phyloP scores from a whole-genome alignment of 1,140 invertebrate genomes.

The Listronotus oregonensis region DNA sequence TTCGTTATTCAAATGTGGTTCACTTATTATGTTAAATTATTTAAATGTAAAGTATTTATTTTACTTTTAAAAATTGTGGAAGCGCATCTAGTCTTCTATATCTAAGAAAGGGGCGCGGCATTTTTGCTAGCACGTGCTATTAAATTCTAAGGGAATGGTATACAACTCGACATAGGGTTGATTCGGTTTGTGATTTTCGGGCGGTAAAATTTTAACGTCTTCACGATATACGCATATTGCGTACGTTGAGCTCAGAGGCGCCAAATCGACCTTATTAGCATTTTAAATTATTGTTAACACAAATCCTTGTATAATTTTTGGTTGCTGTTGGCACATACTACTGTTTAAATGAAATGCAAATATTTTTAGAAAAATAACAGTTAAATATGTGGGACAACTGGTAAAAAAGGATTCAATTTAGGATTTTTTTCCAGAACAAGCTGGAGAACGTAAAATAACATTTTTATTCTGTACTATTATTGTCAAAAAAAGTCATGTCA shows the following conservation, averaged over 20 bases:
- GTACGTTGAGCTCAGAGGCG: no score
- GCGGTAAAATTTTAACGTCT: conserved; percentile 28
- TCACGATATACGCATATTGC: conserved; percentile 6
- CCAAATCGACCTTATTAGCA: not conserved
- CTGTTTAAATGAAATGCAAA: no score
- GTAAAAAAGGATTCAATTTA: no score
- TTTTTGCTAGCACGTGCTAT: conserved; percentile 25
- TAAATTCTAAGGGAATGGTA: conserved; percentile 1
- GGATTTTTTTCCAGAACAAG: no score
- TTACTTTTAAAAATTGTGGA: conserved; percentile 11
- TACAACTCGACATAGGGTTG: conserved; percentile 12
- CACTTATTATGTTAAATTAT: conserved; percentile 22
- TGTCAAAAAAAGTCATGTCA: no score
- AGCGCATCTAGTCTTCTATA: conserved; percentile 19
- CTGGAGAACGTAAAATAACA: no score
- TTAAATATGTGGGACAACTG: no score
- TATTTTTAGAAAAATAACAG: no score
- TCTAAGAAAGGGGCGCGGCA: conserved; percentile 2
- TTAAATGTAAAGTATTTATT: conserved; percentile 27
- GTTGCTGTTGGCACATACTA: no score
- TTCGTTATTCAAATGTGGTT: conserved; percentile 9
- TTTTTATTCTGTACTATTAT: no score
- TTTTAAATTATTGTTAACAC: not conserved
- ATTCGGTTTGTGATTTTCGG: conserved; percentile 27
- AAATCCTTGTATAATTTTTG: no score